Conservation (phyloP, 2,113 vertebrate genomes). For the Chaenocephalus aceratus region DNA sequence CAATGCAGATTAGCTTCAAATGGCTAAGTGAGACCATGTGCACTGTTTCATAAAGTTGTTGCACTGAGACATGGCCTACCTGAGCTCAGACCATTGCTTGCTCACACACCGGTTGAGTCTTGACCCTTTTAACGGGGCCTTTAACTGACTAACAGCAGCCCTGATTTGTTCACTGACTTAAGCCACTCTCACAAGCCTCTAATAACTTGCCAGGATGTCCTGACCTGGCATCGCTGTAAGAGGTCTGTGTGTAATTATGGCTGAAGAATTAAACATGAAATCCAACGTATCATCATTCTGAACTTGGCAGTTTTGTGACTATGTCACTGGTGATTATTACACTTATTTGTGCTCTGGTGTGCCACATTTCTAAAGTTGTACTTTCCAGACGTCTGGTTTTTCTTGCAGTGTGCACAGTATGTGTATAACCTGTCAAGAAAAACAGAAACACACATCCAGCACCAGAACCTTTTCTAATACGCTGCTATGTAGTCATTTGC, state of each 20-base stretch:
- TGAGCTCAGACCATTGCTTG: background rate
- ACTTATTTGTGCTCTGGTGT: no score
- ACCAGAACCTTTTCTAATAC: no score
- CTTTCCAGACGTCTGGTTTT: no score
- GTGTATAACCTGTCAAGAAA: no score
- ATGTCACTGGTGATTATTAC: no score
- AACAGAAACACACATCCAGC: no score
- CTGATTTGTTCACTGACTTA: conserved; percentile 29
- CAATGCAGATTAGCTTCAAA: background rate
- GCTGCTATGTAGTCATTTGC: no score
- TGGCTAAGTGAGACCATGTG: background rate
- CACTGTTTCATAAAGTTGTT: background rate
- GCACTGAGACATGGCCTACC: background rate
- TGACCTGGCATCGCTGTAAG: conserved; percentile 5
- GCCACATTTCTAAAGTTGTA: no score
- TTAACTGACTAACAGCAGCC: conserved; percentile 22
- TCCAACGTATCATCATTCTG: no score
- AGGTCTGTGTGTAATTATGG: background rate
- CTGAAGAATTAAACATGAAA: background rate
- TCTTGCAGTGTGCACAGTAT: no score
- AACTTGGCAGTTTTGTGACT: no score
- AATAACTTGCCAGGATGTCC: conserved; percentile 20
- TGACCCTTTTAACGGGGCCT: background rate
- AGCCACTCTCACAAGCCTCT: conserved; percentile 14
- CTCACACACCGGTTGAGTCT: conserved; percentile 4